Evolutionary conservation across 2,888 invertebrate species (phyloP), one percentile per base, ranked within the genome.

Genomic region (Tenodera sinensis): DNA sequence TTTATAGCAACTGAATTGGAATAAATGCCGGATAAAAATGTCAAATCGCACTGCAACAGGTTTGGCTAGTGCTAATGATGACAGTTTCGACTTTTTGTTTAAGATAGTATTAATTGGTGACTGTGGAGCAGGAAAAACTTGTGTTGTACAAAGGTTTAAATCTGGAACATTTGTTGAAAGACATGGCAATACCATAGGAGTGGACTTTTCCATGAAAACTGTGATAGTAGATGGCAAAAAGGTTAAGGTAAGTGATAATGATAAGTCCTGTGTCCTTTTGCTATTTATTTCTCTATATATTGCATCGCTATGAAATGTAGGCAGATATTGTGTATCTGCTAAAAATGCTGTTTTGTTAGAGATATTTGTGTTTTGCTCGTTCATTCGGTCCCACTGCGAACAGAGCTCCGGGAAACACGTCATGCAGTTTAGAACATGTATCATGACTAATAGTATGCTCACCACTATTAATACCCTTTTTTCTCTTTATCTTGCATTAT

Each of bases 141-240:
- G 97, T 92, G 97, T 99, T 91, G 98, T 99, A 90, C 98, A 99
- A 94, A 96, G 99, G 91, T 97, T 99, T 93, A 98, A 98, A 93
- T 98, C 98, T 90, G 99, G 99, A 90, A 98, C 98, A 92, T 99
- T 98, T 93, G 97, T 98, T 91, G 99, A 99, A 94, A 95, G 97
- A 91, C 98, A 99, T 94, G 98, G 98, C 90, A 98, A 98, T 93
- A 99, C 99, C 86, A 99, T 99, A 93, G 99, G 99, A 91, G 99
- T 99, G 89, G 99, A 99, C 94, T 99, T 99, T 94, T 98, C 98
- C 90, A 99, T 99, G 98, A 99, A 99, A 95, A 99, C 98, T 88
- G 95, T 99, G 83, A 95, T 97, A 91, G 96, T 99, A 86, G 98
- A 99, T 93, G 98, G 97, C 88, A 99, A 99, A 94, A 97, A 97